Conservation (phyloP, 1,140 invertebrate species). For the Drosophila nigrodunni region DNA sequence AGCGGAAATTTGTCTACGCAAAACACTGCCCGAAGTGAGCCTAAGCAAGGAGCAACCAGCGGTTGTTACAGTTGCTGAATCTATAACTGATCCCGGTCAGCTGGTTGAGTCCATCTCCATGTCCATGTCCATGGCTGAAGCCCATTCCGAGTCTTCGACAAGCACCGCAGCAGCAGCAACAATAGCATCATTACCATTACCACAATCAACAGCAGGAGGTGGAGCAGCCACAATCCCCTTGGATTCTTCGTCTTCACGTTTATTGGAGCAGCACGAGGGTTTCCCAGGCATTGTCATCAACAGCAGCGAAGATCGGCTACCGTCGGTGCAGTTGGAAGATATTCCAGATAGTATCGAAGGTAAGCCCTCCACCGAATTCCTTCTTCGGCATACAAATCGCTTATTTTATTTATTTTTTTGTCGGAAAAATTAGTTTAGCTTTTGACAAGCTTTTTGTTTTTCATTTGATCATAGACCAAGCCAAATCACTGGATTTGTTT, state of each 20-base stretch:
- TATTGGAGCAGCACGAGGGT: constrained; percentile 14
- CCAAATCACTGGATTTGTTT: constrained; percentile 8
- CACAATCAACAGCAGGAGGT: constrained; percentile 12
- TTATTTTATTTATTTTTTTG: constrained; percentile 16
- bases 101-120: constrained; percentile 5
- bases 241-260: not conserved
- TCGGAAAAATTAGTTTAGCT: not conserved
- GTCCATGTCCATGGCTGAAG: constrained; percentile 26
- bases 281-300: constrained; percentile 5
- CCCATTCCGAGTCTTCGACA: constrained; percentile 9
- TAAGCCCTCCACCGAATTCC: constrained; percentile 32
- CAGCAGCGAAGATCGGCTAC: not conserved
- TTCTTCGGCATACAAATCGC: not conserved
- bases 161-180: constrained; percentile 27
- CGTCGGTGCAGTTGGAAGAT: constrained; percentile 12
- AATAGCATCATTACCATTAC: constrained; percentile 2
- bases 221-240: constrained; percentile 5
- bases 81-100: constrained; percentile 2
- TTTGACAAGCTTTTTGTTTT: constrained; percentile 5
- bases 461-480: constrained; percentile 25
- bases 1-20: constrained; percentile 77
- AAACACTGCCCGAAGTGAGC: constrained; percentile 73
- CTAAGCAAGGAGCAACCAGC: constrained; percentile 60
- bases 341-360: constrained; percentile 75
- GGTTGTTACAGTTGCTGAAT: not conserved